These are phyloP conservation scores for Orbicella faveolata DNA, from an alignment of 64 coral and sea anemone genomes.

Conservation along the genomic window DNA sequence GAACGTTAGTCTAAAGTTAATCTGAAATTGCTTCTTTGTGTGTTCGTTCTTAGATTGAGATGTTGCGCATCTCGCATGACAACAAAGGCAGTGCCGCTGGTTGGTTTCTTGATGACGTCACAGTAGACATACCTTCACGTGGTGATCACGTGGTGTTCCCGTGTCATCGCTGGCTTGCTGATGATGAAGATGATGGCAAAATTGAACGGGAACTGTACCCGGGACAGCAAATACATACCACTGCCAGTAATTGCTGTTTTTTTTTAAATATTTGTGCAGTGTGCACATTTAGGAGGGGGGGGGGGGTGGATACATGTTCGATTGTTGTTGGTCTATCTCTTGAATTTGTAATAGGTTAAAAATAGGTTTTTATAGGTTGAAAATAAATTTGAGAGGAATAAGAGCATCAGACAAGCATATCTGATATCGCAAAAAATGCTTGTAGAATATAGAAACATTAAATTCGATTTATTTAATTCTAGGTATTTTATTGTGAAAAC, in stretches of 20 bases:
- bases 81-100: constrained; percentile 63
- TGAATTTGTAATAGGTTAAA: too few relatives aligned
- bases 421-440: too few relatives aligned
- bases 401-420: too few relatives aligned
- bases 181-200: constrained; percentile 87
- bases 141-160: constrained; percentile 80
- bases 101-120: constrained; percentile 87
- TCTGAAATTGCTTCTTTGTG: neutral
- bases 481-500: too few relatives aligned
- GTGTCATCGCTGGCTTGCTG: constrained; percentile 84
- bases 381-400: too few relatives aligned
- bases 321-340: too few relatives aligned
- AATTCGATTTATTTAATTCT: too few relatives aligned
- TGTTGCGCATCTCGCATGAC: constrained; percentile 81
- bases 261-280: neutral
- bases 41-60: constrained; percentile 52
- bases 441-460: too few relatives aligned
- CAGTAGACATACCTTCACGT: constrained; percentile 81
- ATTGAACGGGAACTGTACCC: constrained; percentile 81
- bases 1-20: too few relatives aligned
- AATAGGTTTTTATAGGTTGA: too few relatives aligned
- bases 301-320: too few relatives aligned
- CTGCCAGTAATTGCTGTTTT: constrained; percentile 9
- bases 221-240: constrained; percentile 36
- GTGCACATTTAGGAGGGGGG: neutral